A percentile compares a stretch with the other conserved stretches of the same genome.
Conservation (phyloP, 2,113 vertebrate species). For the Psilopsiagon aurifrons region DNA sequence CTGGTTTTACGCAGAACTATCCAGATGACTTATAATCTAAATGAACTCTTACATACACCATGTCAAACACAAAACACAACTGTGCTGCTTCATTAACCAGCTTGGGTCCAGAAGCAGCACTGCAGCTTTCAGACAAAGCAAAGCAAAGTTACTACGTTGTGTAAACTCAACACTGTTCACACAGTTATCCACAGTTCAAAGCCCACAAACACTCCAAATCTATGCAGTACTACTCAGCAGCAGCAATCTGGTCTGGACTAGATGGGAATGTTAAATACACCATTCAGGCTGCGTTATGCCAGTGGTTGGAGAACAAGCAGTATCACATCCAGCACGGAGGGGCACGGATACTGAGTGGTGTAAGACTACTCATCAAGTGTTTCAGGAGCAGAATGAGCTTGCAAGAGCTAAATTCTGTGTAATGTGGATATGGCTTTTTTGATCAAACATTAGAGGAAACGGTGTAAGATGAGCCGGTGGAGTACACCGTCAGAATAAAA, state of each 20-base stretch:
- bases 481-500: background rate
- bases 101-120: background rate
- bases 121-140: background rate
- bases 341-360: fast-evolving
- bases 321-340: background rate
- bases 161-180: background rate
- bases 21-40: background rate
- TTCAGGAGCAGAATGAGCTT: background rate
- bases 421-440: background rate
- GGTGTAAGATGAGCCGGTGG: background rate
- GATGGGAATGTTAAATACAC: background rate
- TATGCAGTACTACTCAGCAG: background rate
- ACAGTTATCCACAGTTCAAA: background rate
- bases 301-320: background rate
- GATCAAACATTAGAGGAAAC: background rate
- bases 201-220: background rate
- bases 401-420: background rate
- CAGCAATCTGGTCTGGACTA: background rate
- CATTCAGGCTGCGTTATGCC: background rate
- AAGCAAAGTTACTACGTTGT: fast-evolving
- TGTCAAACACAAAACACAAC: background rate
- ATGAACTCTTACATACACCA: background rate
- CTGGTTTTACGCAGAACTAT: background rate
- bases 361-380: background rate
- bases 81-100: background rate